These are phyloP conservation scores for Pterostichus niger DNA, from an alignment of 2,888 invertebrate genomes.

Conservation along the genomic window DNA sequence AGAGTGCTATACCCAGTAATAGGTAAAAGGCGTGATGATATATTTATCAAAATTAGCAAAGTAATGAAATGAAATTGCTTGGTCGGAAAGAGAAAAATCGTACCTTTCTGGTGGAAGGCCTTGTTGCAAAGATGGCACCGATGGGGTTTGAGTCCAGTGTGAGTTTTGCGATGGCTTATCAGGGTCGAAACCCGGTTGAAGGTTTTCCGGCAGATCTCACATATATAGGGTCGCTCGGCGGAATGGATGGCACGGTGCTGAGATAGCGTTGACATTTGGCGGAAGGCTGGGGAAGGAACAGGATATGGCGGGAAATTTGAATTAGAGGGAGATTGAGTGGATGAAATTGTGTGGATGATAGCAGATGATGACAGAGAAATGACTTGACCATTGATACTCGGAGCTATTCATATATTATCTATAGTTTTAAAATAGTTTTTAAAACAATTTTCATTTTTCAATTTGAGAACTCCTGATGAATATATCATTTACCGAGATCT, in stretches of 20 bases:
- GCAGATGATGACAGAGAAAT: background rate
- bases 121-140: conserved; percentile 87
- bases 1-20: no score
- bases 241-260: conserved; percentile 90
- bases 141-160: conserved; percentile 86
- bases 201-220: conserved; percentile 87
- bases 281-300: conserved; percentile 78
- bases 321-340: conserved; percentile 1
- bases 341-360: background rate
- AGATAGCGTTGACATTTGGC: conserved; percentile 87
- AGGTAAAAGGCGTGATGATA: no score
- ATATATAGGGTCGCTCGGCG: conserved; percentile 86
- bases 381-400: no score
- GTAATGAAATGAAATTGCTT: no score
- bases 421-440: no score
- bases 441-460: no score
- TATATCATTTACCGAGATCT: no score
- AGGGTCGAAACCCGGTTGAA: conserved; percentile 90
- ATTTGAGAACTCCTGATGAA: no score
- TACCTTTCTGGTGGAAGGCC: conserved; percentile 89
- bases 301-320: background rate
- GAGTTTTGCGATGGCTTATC: conserved; percentile 89
- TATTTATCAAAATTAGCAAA: no score
- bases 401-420: no score
- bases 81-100: no score